Base-by-base conservation (phyloP, 2,113 vertebrate species). In the Coptodon bakossiorum region DNA sequence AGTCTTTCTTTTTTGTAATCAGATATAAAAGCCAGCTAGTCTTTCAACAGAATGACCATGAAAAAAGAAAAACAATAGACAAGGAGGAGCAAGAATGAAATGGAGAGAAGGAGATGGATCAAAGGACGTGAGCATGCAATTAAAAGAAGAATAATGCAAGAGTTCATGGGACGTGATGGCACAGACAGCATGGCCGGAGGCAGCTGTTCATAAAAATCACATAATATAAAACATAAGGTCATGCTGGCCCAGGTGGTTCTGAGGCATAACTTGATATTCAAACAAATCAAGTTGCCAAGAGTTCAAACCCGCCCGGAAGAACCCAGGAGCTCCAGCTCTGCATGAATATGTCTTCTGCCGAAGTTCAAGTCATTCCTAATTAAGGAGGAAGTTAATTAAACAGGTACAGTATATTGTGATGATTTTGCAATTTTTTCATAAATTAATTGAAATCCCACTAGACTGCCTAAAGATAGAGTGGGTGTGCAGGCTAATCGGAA, bases 361-460 rank as follows among this genome's bases (percentile, higher is more conserved):
- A 86, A 87, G 86, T 93, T 92, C 90, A 87, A 89, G 90, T 89
- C 92, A 90, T 81, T 90, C 90, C 89, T 94, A 93, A 95, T 94
- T 94, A 94, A 90, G 85, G 85, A 82, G 87, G 86, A 83, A 93
- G 91, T 92, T 95, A 93, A 96, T 95, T 93, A 95, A 92, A 92
- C 91, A 96, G 93, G 95, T 94, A 93, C 83, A 89, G 84, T 83
- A 90, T 91, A 92, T 91, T 93, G 87, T 94, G 94, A 95, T 94
- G 95, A 96, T 95, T 92, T 88, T 90, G 94, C 94, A 95, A 50
- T 92, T 93, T 94, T 93, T 86, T 81, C 82, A 83, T 80, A 93
- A 95, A 93, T 96, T 94, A 95, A 95, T 91, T 94, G 88, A 95
- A 96, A 93, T 93, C 94, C 94, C 93, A 79, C 91, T 22, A 86